Base-by-base conservation (phyloP, 2,888 invertebrate species). In the Sinodicranocentrus sp. region DNA sequence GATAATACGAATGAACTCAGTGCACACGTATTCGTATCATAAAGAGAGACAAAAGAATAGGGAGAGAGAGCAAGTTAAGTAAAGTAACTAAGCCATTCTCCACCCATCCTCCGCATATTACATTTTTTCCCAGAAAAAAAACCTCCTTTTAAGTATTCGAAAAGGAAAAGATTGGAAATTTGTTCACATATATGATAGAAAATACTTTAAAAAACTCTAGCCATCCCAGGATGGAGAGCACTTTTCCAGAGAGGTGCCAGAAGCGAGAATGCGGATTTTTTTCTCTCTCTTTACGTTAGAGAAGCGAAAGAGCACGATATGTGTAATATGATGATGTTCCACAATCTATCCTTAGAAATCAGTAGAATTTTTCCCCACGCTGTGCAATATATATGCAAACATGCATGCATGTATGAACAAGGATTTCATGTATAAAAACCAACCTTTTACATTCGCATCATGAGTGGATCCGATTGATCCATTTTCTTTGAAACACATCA, bases 401-500 rank as follows among this genome's bases (percentile, higher is more conserved):
- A 17, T 52, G 19, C 19, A 52, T 59, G 72, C n/a, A 63, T 73
- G 73, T 19, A 28, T 73, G 48, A 52, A 54, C 33, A 28, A 54
- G 17, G 67, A 77, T 67, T 68, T 77, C 43, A 39, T 67, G 67
- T 77, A 43, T 77, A 25, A 43, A 67, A 77, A n/a, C 39, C 19
- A 77, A 17, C 23, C 76, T 77, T 75, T 77, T 43, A 77, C 67
- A 67, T 39, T 43, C 44, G 43, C 33, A 25, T 77, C 67, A 67
- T 65, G 48, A 43, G 67, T 67, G 23, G 57, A 77, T 77, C 67
- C 67, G 76, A 77, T 77, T 77, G 67, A 77, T 77, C 52, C 76
- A 19, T 76, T 72, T 67, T 57, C 43, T 26, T 43, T 48, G 23
- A 54, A 54, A 75, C 33, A 70, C 85, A 86, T 75, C 83, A 86